A percentile compares a stretch with the other conserved stretches of the same genome.
phyloP scores from a whole-genome alignment of 2,888 invertebrate species.

The Nipponacmea schrenckii region DNA sequence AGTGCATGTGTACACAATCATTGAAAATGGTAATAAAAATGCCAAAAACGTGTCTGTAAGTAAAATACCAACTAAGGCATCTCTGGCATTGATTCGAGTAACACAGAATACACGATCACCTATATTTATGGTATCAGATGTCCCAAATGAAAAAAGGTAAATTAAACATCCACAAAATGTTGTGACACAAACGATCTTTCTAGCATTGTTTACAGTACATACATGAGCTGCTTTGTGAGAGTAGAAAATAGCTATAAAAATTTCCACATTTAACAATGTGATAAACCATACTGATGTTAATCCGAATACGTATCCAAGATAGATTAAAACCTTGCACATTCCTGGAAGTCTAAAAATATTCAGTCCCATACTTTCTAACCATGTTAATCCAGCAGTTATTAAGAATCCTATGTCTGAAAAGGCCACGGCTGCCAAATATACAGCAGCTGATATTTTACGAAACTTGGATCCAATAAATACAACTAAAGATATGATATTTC shows the following conservation, averaged over 20 bases:
- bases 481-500: constrained; percentile 45
- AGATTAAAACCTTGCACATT: constrained; percentile 49
- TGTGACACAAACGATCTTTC: constrained; percentile 34
- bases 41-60: constrained; percentile 78
- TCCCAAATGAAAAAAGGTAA: constrained; percentile 45
- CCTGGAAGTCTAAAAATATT: constrained; percentile 41
- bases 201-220: constrained; percentile 35
- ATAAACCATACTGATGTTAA: constrained; percentile 55
- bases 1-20: constrained; percentile 79
- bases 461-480: constrained; percentile 46
- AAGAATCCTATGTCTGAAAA: constrained; percentile 50
- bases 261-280: constrained; percentile 48
- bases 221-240: constrained; percentile 34
- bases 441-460: constrained; percentile 44
- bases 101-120: constrained; percentile 9
- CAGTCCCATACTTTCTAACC: constrained; percentile 45
- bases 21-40: constrained; percentile 78
- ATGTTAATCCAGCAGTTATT: constrained; percentile 42
- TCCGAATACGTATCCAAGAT: constrained; percentile 47
- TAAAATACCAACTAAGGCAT: constrained; percentile 39
- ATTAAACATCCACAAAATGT: constrained; percentile 33
- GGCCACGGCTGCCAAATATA: constrained; percentile 47
- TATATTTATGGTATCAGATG: constrained; percentile 33
- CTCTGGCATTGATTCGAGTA: constrained; percentile 13
- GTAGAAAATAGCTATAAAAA: constrained; percentile 48